Base-by-base conservation (phyloP, 2,888 invertebrate species). In the Pollenia amentaria region DNA sequence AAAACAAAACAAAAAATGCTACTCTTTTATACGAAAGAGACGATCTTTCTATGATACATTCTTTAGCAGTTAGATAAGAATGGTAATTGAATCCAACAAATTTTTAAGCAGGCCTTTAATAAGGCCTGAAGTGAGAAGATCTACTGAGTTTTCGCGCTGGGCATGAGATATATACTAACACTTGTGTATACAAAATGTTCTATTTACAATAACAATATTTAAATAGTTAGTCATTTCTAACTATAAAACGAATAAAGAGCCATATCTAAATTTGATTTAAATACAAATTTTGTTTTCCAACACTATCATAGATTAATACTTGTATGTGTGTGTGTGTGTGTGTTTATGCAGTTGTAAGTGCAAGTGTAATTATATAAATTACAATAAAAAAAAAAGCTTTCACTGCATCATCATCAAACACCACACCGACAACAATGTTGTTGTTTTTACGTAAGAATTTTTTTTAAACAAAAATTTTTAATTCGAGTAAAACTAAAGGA, bases 191-290 rank as follows among this genome's bases (percentile, higher is more conserved):
- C 18, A 46, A 44, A 77, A 55, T 21, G n/a, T 18, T 44, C 11
- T 29, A 65, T 53, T 57, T 65, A 48, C 65, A 29, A 53, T 46
- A 65, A 46, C 21, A 40, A 62, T 40, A 82, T 75, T 42, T 51
- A 48, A 64, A 48, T 76, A 62, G 21, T 53, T 60, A 72, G 55
- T 57, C 57, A 76, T 82, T 53, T 70, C 51, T 65, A 55, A 65
- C 38, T 77, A 64, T 65, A 38, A 38, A 46, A 70, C 42, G 16
- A 57, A 29, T 16, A 51, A 40, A 40, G 40, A 42, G 16, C 11
- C 69, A 69, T 51, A 75, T 79, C 75, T 64, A 79, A 86, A 83
- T 76, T 79, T 70, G 40, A 70, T 79, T 83, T 75, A 62, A 62
- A 38, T 51, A 64, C 12, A 14, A 60, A 81, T 16, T 16, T 69